These are phyloP conservation scores for Peromyscus melanophrys DNA, from an alignment of 2,797 vertebrate species.

Conservation along the genomic window DNA sequence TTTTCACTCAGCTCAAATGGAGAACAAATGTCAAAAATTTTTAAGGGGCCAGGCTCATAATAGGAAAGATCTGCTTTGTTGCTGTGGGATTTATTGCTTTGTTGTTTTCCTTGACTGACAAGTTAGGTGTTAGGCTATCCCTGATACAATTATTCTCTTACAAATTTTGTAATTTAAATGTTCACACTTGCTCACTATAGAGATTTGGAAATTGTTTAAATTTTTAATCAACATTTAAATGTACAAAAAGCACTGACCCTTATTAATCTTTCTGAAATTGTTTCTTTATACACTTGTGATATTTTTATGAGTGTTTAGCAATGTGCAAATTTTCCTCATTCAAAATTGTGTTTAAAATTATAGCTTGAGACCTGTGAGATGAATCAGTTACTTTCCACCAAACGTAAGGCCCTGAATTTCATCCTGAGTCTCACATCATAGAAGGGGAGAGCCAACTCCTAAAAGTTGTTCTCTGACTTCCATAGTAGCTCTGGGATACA, in stretches of 20 bases:
- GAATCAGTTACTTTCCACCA: neutral
- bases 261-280: neutral
- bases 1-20: neutral
- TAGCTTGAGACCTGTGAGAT: neutral
- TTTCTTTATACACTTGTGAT: neutral
- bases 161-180: neutral
- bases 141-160: neutral
- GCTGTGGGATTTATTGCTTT: neutral
- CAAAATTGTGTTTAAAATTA: neutral
- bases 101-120: neutral
- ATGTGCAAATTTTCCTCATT: neutral
- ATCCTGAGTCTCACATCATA: neutral
- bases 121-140: neutral
- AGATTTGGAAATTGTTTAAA: conserved; percentile 22
- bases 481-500: neutral
- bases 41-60: neutral
- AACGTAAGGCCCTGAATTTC: neutral
- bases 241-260: neutral
- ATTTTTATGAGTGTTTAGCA: neutral
- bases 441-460: neutral
- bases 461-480: neutral
- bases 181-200: neutral
- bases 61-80: neutral
- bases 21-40: conserved; percentile 53
- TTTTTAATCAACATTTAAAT: neutral